These are phyloP conservation scores for Leptopilina drosophilae DNA, from an alignment of 2,888 invertebrate genomes.

Conservation along the genomic window DNA sequence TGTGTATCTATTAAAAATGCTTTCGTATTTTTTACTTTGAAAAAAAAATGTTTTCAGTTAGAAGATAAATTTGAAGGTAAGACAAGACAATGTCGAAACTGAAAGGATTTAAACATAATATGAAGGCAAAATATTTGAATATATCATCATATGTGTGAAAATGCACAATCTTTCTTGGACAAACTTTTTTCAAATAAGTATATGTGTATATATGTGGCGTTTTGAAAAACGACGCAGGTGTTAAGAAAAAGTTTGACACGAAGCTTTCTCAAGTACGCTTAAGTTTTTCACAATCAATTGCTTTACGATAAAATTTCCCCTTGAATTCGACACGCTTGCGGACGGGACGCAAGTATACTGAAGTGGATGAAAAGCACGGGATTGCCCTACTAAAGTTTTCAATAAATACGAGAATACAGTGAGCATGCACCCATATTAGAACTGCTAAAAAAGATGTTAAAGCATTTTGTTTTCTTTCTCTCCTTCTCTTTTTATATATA, in stretches of 20 bases:
- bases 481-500: no score
- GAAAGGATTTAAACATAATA: not conserved
- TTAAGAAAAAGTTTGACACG: slow-evolving; percentile 30
- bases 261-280: slow-evolving; percentile 31
- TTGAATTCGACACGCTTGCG: slow-evolving; percentile 28
- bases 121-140: slow-evolving; percentile 3
- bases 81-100: not conserved
- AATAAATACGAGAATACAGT: slow-evolving; percentile 27
- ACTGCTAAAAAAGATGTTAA: slow-evolving; percentile 8
- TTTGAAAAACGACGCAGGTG: slow-evolving; percentile 29
- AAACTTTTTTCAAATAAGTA: slow-evolving; percentile 5
- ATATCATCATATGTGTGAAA: not conserved
- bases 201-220: slow-evolving; percentile 7
- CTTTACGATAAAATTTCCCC: slow-evolving; percentile 24
- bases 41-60: not conserved
- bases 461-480: not conserved
- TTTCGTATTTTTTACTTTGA: no score
- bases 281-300: slow-evolving; percentile 39
- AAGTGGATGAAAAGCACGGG: slow-evolving; percentile 18
- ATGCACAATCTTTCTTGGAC: slow-evolving; percentile 12
- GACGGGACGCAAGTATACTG: not conserved
- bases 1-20: no score
- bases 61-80: not conserved
- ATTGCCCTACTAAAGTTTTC: slow-evolving; percentile 34
- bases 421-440: slow-evolving; percentile 31